Conservation (phyloP, 2,797 vertebrate genomes). For the Ptychobarbus kaznakovi region DNA sequence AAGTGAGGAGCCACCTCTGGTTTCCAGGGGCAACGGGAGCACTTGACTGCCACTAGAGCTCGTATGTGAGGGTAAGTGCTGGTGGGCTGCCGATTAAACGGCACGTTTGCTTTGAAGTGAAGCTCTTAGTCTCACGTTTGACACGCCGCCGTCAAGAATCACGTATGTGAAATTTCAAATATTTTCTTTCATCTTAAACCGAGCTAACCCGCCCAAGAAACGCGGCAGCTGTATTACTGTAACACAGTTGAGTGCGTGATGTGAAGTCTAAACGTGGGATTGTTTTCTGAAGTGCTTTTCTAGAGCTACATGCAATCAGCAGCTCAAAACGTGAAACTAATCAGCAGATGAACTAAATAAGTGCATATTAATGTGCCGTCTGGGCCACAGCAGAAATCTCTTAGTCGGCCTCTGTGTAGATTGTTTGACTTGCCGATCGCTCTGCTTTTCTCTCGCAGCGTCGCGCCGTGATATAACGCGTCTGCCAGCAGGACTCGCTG, state of each 20-base stretch:
- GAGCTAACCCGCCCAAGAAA: not conserved
- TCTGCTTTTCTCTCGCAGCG: slow-evolving; percentile 15
- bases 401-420: not conserved
- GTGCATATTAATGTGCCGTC: slow-evolving; percentile 1
- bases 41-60: slow-evolving; percentile 43
- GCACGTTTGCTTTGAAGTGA: slow-evolving; percentile 45
- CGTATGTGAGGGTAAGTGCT: slow-evolving; percentile 46
- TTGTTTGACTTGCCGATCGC: slow-evolving; percentile 46
- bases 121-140: slow-evolving; percentile 13
- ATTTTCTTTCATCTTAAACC: not conserved
- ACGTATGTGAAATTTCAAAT: not conserved
- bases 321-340: not conserved
- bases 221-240: not conserved
- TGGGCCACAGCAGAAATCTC: slow-evolving; percentile 6
- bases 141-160: slow-evolving; percentile 16
- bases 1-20: slow-evolving; percentile 45
- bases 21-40: slow-evolving; percentile 62
- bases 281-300: not conserved
- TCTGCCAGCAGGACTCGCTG: slow-evolving; percentile 20
- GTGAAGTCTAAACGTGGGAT: not conserved
- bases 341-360: not conserved
- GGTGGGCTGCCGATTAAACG: slow-evolving; percentile 40
- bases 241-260: not conserved
- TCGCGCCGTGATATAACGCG: not conserved
- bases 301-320: not conserved